Base-by-base conservation (phyloP, 30 jellyfish, hydroid and myxozoan species). In the Aurelia sp. region DNA sequence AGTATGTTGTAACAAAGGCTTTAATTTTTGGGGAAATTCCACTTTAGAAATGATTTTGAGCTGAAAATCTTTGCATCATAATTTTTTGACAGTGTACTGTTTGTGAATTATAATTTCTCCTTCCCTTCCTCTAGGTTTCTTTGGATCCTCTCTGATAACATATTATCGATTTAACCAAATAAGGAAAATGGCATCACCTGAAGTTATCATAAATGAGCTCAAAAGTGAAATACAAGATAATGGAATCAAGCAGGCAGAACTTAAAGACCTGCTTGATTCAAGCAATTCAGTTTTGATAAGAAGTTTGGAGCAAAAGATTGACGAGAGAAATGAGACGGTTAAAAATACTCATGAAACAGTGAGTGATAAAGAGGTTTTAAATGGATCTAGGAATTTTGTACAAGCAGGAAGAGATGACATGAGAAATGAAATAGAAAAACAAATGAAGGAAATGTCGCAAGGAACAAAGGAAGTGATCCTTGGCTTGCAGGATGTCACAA, bases 91-190 rank as follows among this genome's bases (percentile, higher is more conserved):
- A 1, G 55, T 44, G 55, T 44, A 2, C 33, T 27, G 33, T 27
- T 27, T 27, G 33, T 27, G 33, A 27, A 27, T 44, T 41, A 4
- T 41, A 41, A 41, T 41, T 41, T 7, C 55, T 44, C 16, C 15
- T 44, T 10, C 13, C 55, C 55, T 63, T 48, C 57, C 53, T 65
- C 11, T 71, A 86, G 98, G 98, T 35, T 91, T 91, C 65, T 62
- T 79, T 78, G 89, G 88, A 70, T 91, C 98, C 15, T 91, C 98
- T 0, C 53, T 91, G 22, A 22, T 91, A 55, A 91, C 98, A 9
- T 92, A 78, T 73, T 79, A 85, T 58, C 79, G 98, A 48, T 64
- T 91, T 48, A 80, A 85, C 23, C 87, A 86, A 63, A 85, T 91
- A 53, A 62, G 76, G 62, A 74, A 85, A 57, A 62, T 90, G 30